phyloP scores from a whole-genome alignment of 2,888 invertebrate genomes.

The Lasioglossum lativentre region DNA sequence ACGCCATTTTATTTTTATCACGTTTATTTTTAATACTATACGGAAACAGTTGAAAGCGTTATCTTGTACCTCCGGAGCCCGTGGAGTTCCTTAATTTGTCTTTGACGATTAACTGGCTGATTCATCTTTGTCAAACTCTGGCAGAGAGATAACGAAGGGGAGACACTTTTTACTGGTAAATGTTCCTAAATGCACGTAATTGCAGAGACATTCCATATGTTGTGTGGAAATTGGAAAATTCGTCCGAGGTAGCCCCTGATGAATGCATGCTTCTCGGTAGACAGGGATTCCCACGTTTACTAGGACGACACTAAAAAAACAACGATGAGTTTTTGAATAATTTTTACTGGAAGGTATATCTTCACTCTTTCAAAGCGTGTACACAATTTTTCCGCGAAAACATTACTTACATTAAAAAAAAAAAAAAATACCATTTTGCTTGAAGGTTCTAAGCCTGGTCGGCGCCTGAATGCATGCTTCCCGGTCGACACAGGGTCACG shows the following conservation, averaged over 20 bases:
- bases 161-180: background rate
- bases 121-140: background rate
- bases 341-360: background rate
- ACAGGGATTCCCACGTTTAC: background rate
- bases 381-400: background rate
- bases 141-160: background rate
- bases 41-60: background rate
- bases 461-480: background rate
- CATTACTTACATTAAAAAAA: background rate
- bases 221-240: background rate
- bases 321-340: background rate
- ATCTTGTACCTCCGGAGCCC: background rate
- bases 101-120: background rate
- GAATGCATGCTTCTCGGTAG: background rate
- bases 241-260: background rate
- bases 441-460: background rate
- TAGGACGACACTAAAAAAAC: background rate
- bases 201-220: background rate
- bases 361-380: background rate
- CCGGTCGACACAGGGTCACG: background rate
- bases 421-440: background rate
- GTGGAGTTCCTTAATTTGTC: too few relatives aligned
- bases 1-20: background rate
- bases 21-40: background rate
- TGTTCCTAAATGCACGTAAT: background rate